phyloP scores from a whole-genome alignment of 2,113 vertebrate genomes.

The Carettochelys insculpta region DNA sequence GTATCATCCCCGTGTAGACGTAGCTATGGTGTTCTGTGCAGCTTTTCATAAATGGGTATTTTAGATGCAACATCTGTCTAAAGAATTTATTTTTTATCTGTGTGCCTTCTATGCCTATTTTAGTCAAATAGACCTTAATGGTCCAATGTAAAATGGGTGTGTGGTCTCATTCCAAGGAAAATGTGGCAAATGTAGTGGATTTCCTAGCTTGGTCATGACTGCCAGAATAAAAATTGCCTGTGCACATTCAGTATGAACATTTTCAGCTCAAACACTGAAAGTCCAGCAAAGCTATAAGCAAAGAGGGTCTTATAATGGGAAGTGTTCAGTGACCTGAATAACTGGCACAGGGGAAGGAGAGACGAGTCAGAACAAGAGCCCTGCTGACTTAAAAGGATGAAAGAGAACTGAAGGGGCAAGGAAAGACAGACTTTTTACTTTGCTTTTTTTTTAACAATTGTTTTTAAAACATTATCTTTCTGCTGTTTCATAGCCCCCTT shows the following conservation, averaged over 20 bases:
- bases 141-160: not conserved
- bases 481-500: not conserved
- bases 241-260: not conserved
- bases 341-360: not conserved
- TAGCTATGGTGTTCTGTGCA: not conserved
- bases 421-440: not conserved
- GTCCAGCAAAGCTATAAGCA: not conserved
- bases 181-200: not conserved
- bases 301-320: not conserved
- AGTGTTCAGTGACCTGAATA: not conserved
- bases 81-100: conserved; percentile 1
- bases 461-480: conserved; percentile 18
- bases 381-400: not conserved
- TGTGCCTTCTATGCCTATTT: not conserved
- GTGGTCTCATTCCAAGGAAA: not conserved
- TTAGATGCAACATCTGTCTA: not conserved
- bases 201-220: not conserved
- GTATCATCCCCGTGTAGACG: too few species aligned
- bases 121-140: not conserved
- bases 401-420: not conserved
- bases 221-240: not conserved
- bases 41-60: not conserved
- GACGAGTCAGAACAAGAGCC: not conserved
- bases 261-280: not conserved
- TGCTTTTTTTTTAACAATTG: not conserved